These are phyloP conservation scores for Sebastes steindachneri DNA, from an alignment of 2,797 vertebrate genomes.

Conservation along the genomic window DNA sequence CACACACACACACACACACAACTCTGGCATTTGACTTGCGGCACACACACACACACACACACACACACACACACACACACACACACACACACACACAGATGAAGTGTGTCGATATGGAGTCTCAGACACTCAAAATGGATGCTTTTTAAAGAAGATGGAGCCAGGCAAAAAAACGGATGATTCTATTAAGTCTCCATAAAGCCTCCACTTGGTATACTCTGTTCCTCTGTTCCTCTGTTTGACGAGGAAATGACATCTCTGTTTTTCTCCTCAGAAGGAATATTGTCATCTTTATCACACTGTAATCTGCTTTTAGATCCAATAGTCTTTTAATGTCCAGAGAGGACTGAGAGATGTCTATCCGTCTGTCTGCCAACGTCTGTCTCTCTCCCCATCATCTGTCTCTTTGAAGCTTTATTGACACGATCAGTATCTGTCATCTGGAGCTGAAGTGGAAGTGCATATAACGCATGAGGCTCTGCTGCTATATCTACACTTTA, in stretches of 20 bases:
- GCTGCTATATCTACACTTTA: neutral
- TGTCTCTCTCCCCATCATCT: neutral
- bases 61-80: neutral
- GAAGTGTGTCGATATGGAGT: conserved; percentile 37
- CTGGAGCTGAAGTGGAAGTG: neutral
- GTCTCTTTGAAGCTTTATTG: conserved; percentile 1
- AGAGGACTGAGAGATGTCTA: neutral
- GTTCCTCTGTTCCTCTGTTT: conserved; percentile 11
- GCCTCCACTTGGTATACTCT: conserved; percentile 8
- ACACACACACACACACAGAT: conserved; percentile 30
- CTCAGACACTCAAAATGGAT: conserved; percentile 22
- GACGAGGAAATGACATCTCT: conserved; percentile 43
- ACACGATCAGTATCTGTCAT: neutral
- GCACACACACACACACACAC: neutral
- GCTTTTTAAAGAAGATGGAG: conserved; percentile 37
- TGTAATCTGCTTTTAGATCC: conserved; percentile 34
- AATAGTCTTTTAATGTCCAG: conserved; percentile 20
- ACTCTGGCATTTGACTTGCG: no score
- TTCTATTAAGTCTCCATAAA: conserved; percentile 52
- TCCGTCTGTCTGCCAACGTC: neutral
- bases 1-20: neutral
- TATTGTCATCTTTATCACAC: conserved; percentile 45
- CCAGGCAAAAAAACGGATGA: conserved; percentile 18
- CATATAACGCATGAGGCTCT: neutral
- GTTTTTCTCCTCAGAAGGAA: conserved; percentile 37